Conservation (phyloP, 2,888 invertebrate species). For the Drosophila paramelanica region DNA sequence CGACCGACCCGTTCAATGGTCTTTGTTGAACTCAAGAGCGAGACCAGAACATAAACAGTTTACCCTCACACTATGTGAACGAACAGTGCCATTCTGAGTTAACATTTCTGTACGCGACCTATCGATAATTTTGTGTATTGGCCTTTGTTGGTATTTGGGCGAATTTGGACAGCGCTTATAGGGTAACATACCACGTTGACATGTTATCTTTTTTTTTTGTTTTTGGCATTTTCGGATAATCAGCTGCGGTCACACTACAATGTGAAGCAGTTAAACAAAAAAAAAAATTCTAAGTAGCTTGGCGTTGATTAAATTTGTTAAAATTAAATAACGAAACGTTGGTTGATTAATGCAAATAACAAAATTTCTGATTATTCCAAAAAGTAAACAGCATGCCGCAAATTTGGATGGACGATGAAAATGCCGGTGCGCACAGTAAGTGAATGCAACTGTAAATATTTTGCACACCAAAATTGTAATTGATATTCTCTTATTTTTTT, state of each 20-base stretch:
- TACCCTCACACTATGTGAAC: slow-evolving; percentile 38
- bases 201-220: neutral
- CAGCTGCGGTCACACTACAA: slow-evolving; percentile 21
- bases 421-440: slow-evolving; percentile 37
- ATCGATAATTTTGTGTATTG: neutral
- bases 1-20: slow-evolving; percentile 43
- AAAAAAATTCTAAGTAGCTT: slow-evolving; percentile 10
- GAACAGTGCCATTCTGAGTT: slow-evolving; percentile 22
- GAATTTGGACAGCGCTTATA: too few species aligned
- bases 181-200: too few species aligned
- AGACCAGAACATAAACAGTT: slow-evolving; percentile 12
- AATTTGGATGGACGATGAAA: slow-evolving; percentile 51
- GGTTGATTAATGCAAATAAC: neutral
- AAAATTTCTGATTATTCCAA: neutral
- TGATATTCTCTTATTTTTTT: neutral
- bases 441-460: neutral
- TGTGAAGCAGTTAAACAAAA: neutral
- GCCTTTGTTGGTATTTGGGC: too few species aligned
- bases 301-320: slow-evolving; percentile 7
- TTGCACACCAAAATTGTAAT: neutral
- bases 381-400: slow-evolving; percentile 26
- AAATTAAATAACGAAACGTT: neutral
- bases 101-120: neutral
- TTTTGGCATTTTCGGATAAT: neutral
- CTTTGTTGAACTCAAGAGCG: slow-evolving; percentile 55